phyloP scores from a whole-genome alignment of 1,140 invertebrate genomes.

The Hormaphis cornu region DNA sequence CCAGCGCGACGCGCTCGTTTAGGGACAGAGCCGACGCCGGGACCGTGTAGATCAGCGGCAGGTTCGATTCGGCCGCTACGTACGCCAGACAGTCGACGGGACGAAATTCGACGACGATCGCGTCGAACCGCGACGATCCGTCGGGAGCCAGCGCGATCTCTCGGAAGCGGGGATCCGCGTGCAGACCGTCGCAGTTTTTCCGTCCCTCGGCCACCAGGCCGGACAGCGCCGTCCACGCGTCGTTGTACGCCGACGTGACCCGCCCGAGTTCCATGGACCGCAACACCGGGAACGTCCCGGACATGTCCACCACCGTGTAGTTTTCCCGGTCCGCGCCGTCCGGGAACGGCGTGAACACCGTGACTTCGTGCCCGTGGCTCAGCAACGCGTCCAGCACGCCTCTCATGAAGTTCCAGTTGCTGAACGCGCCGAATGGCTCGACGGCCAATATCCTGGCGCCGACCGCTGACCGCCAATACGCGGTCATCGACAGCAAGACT shows the following conservation, averaged over 20 bases:
- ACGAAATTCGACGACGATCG: background rate
- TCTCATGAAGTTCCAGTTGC: slow-evolving; percentile 42
- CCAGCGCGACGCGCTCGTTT: background rate
- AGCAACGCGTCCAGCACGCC: slow-evolving; percentile 36
- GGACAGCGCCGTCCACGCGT: too few species aligned
- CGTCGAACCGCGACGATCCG: background rate
- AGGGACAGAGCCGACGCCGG: background rate
- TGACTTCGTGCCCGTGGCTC: background rate
- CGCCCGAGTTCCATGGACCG: too few species aligned
- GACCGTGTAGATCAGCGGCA: background rate
- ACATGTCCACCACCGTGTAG: background rate
- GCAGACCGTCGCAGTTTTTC: too few species aligned
- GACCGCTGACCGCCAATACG: background rate
- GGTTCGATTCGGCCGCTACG: background rate
- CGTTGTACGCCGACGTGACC: too few species aligned
- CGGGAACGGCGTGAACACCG: slow-evolving; percentile 13
- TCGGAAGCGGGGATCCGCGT: too few species aligned
- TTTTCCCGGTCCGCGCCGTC: background rate
- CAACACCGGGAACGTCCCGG: too few species aligned
- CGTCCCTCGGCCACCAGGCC: too few species aligned
- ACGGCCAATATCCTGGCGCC: slow-evolving; percentile 35
- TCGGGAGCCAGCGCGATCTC: too few species aligned
- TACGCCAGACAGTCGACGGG: background rate
- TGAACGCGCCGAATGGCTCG: slow-evolving; percentile 37
- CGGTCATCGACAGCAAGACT: background rate